Percentiles rank a stretch among this genome's conserved stretches.
These are phyloP conservation scores for Agrypnia vestita DNA, from an alignment of 1,140 invertebrate species.

Conservation along the genomic window DNA sequence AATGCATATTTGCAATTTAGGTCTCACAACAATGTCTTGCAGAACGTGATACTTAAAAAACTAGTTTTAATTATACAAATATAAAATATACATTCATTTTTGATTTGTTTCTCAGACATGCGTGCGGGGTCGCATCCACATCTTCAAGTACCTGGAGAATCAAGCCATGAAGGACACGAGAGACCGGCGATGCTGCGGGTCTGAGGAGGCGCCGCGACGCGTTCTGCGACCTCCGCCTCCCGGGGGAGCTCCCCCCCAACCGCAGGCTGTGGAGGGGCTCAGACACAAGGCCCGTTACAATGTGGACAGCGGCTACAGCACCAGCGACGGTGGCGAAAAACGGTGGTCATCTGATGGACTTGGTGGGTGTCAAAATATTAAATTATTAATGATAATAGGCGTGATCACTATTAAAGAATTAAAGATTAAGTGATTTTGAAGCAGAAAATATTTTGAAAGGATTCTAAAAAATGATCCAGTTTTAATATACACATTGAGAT, in stretches of 20 bases:
- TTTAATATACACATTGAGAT: no score
- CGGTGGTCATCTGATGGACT: slow-evolving; percentile 88
- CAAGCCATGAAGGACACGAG: slow-evolving; percentile 83
- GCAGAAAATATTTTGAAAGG: no score
- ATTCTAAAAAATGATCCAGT: no score
- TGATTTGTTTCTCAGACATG: slow-evolving; percentile 80
- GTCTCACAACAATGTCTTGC: no score
- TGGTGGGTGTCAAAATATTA: no score
- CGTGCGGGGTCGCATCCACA: slow-evolving; percentile 91
- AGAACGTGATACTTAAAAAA: no score
- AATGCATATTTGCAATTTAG: no score
- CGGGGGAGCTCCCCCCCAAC: background rate
- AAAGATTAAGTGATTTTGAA: no score
- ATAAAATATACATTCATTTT: slow-evolving; percentile 55
- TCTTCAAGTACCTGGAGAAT: slow-evolving; percentile 94
- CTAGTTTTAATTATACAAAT: no score
- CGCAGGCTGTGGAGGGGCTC: slow-evolving; percentile 64
- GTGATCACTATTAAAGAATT: no score
- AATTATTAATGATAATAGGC: no score
- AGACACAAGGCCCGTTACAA: slow-evolving; percentile 79
- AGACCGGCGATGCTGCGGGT: slow-evolving; percentile 68
- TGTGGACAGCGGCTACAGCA: slow-evolving; percentile 92
- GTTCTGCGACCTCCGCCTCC: slow-evolving; percentile 14
- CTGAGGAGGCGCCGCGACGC: slow-evolving; percentile 47
- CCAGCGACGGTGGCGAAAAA: slow-evolving; percentile 85